Evolutionary conservation across 2,113 vertebrate species (phyloP).

Genomic region (Limnothrissa miodon): DNA sequence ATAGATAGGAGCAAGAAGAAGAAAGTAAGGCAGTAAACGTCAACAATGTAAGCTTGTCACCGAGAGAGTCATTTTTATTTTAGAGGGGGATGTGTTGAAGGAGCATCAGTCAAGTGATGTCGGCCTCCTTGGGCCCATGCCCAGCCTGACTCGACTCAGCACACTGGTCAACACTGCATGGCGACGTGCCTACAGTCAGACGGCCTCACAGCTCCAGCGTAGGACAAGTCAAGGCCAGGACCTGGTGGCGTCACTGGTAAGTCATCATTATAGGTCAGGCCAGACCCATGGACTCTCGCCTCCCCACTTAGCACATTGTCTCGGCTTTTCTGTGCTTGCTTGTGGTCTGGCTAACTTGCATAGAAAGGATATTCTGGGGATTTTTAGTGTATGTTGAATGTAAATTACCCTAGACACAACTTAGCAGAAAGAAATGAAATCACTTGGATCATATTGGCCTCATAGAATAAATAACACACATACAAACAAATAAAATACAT

Average conservation of each 20-base stretch:
- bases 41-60: background rate
- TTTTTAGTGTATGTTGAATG: background rate
- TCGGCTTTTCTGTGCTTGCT: too few relatives aligned
- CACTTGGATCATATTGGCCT: background rate
- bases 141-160: constrained; percentile 53
- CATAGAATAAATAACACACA: too few relatives aligned
- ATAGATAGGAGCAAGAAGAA: too few relatives aligned
- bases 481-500: background rate
- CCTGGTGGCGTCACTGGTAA: constrained; percentile 56
- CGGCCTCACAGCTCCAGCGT: constrained; percentile 57
- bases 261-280: background rate
- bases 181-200: constrained; percentile 60
- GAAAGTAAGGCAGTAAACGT: background rate
- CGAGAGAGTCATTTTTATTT: background rate
- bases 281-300: background rate
- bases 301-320: background rate
- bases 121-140: constrained; percentile 18
- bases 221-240: constrained; percentile 63
- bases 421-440: background rate
- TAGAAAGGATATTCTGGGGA: background rate
- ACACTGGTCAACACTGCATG: constrained; percentile 61
- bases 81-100: constrained; percentile 31
- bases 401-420: too few relatives aligned
- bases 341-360: background rate
- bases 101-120: constrained; percentile 25